These are phyloP conservation scores for Macropodus opercularis DNA, from an alignment of 2,797 vertebrate genomes.

Conservation along the genomic window DNA sequence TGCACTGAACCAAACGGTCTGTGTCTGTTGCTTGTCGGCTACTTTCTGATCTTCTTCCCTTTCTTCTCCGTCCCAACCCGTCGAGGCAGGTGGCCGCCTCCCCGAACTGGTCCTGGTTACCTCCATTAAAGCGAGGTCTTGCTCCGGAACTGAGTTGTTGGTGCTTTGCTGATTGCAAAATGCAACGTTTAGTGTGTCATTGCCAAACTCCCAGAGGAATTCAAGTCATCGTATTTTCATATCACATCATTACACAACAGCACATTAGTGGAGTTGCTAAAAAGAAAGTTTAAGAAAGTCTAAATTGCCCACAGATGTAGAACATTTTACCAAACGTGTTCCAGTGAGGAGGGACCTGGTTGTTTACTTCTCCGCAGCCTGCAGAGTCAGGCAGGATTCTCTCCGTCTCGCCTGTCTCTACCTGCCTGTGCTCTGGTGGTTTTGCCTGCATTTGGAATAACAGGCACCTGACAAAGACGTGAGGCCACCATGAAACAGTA, in stretches of 20 bases:
- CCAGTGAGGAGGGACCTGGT: not conserved
- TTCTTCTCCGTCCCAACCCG: too few species aligned
- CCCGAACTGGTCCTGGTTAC: too few species aligned
- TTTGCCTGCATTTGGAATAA: not conserved
- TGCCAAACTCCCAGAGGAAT: not conserved
- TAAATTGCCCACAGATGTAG: constrained; percentile 9
- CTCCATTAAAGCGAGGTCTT: too few species aligned
- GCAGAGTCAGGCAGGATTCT: not conserved
- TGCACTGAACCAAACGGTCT: too few species aligned
- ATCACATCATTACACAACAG: not conserved
- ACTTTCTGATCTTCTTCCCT: too few species aligned
- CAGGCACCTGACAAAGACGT: too few species aligned
- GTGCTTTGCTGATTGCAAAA: too few species aligned
- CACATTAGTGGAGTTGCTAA: not conserved
- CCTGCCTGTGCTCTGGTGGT: not conserved
- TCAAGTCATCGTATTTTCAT: not conserved
- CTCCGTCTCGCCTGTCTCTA: not conserved
- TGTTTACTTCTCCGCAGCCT: not conserved
- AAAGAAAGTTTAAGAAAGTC: not conserved
- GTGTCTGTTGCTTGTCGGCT: too few species aligned
- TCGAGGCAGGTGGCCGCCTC: too few species aligned
- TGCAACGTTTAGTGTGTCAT: not conserved
- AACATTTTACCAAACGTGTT: not conserved
- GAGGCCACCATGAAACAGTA: too few species aligned
- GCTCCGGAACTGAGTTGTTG: too few species aligned